phyloP scores from a whole-genome alignment of 2,888 invertebrate species.

The Polydrusus tereticollis region DNA sequence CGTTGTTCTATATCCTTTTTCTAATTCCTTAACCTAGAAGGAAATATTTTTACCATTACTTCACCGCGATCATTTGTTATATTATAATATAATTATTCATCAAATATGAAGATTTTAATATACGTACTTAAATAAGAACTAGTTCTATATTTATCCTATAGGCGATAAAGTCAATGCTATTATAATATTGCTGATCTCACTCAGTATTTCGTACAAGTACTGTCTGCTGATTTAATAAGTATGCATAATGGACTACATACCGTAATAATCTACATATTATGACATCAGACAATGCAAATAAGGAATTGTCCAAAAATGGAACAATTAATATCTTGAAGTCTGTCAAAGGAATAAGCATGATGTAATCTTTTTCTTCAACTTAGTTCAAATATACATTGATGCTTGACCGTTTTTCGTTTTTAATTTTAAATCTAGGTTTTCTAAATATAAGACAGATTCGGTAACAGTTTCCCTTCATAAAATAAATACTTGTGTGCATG shows the following conservation, averaged over 20 bases:
- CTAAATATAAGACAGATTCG: too few relatives aligned
- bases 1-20: background rate
- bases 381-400: too few relatives aligned
- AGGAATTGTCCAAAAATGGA: constrained; percentile 1
- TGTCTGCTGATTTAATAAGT: constrained; percentile 4
- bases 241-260: background rate
- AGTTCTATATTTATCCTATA: constrained; percentile 16
- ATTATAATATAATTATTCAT: constrained; percentile 14
- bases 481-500: too few relatives aligned
- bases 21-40: background rate
- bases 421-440: too few relatives aligned
- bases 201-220: background rate
- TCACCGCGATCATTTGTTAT: background rate
- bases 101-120: constrained; percentile 10
- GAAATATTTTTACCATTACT: background rate
- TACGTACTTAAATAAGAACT: background rate
- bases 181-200: constrained; percentile 17
- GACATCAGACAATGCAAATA: constrained; percentile 9
- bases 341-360: background rate
- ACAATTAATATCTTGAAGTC: background rate
- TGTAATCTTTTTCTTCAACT: too few relatives aligned
- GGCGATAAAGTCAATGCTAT: background rate
- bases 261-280: constrained; percentile 1
- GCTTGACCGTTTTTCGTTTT: too few relatives aligned
- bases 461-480: too few relatives aligned